These are phyloP conservation scores for Columba livia DNA, from an alignment of 2,113 vertebrate genomes.

Conservation along the genomic window DNA sequence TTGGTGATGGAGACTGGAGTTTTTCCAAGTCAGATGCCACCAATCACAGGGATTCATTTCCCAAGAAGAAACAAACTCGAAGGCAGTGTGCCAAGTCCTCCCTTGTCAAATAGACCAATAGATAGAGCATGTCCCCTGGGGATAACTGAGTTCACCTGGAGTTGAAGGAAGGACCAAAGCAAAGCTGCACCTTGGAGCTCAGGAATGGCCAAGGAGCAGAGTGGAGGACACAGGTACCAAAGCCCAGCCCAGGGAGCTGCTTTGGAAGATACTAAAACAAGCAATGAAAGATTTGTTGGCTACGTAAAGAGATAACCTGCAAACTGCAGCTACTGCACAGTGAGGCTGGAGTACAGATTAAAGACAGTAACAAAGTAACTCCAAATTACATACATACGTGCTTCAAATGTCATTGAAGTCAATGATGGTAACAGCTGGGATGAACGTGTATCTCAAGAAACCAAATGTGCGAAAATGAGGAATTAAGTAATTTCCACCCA, in stretches of 20 bases:
- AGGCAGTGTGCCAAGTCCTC: accelerated
- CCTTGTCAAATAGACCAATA: neutral
- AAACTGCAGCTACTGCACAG: neutral
- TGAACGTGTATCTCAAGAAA: neutral
- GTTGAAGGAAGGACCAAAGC: neutral
- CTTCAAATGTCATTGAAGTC: neutral
- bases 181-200: neutral
- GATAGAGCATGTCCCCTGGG: neutral
- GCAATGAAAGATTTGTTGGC: neutral
- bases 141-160: neutral
- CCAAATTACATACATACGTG: neutral
- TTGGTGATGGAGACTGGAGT: neutral
- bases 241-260: neutral
- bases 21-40: neutral
- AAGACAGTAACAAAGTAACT: neutral
- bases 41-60: neutral
- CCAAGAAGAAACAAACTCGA: neutral
- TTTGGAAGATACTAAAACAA: neutral
- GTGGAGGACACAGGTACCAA: neutral
- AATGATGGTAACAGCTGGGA: neutral
- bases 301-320: neutral
- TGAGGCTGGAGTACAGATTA: neutral
- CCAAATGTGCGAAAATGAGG: neutral
- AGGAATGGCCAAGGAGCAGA: neutral
- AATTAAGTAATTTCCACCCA: neutral